Base-by-base conservation (phyloP, 2,113 vertebrate species). In the Zapus hudsonius region DNA sequence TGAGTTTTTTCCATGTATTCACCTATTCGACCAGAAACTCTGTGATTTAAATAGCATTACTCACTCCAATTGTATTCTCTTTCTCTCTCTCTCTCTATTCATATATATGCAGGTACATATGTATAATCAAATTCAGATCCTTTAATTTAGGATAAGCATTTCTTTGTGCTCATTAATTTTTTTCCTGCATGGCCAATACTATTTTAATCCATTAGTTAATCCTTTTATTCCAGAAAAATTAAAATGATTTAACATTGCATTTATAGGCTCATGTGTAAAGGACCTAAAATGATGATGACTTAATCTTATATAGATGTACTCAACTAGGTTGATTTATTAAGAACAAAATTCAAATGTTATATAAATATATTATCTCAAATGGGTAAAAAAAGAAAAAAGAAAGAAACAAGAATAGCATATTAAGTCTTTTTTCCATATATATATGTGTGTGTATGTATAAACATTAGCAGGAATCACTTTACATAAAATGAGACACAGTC, bases 181-280 rank as follows among this genome's bases (percentile, higher is more conserved):
- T 88, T 80, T 63, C 5, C 57, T 40, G 61, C 29, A 84, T 9
- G 52, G 40, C 52, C 36, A 91, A 83, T 76, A 90, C 33, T 86
- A 82, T 74, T 95, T 94, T 76, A 92, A 91, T 81, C 59, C 19
- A 86, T 83, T 91, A 73, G 40, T 72, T 82, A 92, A 91, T 61
- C 12, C 29, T 47, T 88, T 90, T 93, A 15, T 40, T 95, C 38
- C 3, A 84, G 78, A 90, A 84, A 90, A 94, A 94, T 66, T 88
- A 89, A 78, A 89, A 63, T 87, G 61, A 89, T 19, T 73, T 64
- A 89, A 80, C 42, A 64, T 93, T 3, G 59, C 66, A 90, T 31
- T 33, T 7, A 40, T 61, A 79, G 29, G 12, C 20, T 47, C 25
- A 42, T 75, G 27, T 19, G 36, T 38, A 69, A 57, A 92, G 64